Evolutionary conservation across 2,797 vertebrate genomes (phyloP), one percentile per base, ranked within the genome.

Genomic region (Phrynocephalus vlangalii): DNA sequence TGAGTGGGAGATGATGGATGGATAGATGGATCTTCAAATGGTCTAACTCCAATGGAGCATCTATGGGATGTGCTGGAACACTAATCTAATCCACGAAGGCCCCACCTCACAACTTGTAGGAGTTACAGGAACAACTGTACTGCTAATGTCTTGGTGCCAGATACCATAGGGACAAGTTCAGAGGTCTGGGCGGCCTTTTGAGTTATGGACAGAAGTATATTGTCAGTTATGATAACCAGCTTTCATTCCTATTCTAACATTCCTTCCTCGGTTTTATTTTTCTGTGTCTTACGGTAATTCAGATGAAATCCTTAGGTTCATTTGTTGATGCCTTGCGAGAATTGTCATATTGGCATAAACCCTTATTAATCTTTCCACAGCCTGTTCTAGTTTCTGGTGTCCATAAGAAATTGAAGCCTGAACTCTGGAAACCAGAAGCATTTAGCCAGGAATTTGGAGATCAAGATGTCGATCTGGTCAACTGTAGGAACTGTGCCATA

Each of bases 371-470:
- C 79, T 96, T 94, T 96, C 92, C 93, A 91, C 94, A 99, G 99
- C 99, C 99, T 89, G 99, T 99, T 94, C 97, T 99, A 95, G 99
- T 99, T 94, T 99, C 99, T 85, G 98, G 98, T 91, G 98, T 99
- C 91, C 98, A 99, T 96, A 99, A 97, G 96, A 99, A 97, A 83
- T 97, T 99, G 91, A 99, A 99, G 87, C 85, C 93, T 86, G 89
- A 96, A 56, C 96, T 99, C 93, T 99, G 99, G 99, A 97, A 96
- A 86, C 99, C 99, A 48, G 98, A 99, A 91, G 98, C 98, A 88
- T 99, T 99, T 97, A 99, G 99, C 92, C 93, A 95, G 90, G 99
- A 99, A 97, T 99, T 99, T 97, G 99, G 99, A 94, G 98, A 99
- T 93, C 99, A 99, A 95, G 99, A 99, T 93, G 99, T 99, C 79